Evolutionary conservation across 2,113 vertebrate species (phyloP).

Genomic region (Neomonachus schauinslandi): DNA sequence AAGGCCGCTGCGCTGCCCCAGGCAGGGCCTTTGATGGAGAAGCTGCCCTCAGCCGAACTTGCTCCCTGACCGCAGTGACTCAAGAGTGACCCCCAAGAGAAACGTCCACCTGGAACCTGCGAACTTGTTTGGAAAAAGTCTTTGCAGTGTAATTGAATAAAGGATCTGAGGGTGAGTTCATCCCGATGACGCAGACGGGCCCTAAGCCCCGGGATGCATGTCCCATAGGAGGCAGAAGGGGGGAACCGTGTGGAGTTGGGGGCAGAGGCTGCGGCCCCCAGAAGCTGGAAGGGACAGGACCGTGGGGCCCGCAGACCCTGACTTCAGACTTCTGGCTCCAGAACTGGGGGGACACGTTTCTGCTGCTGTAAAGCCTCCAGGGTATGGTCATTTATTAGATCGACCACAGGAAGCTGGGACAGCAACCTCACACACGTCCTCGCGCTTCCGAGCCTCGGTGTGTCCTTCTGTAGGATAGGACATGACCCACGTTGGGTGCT

Average conservation of each 20-base stretch:
- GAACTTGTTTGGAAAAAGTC: neutral
- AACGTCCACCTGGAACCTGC: too few relatives aligned
- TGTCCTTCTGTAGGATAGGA: neutral
- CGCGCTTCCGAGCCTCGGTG: neutral
- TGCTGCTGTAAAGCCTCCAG: neutral
- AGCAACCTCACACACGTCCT: neutral
- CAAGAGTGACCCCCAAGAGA: neutral
- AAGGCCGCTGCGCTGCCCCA: too few relatives aligned
- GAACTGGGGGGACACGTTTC: neutral
- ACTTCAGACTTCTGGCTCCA: neutral
- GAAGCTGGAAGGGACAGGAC: neutral
- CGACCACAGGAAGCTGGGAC: neutral
- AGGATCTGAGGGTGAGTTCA: rapidly evolving
- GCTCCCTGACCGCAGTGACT: neutral
- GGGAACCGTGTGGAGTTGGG: rapidly evolving
- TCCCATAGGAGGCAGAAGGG: neutral
- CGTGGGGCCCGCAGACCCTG: rapidly evolving
- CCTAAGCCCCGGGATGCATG: rapidly evolving
- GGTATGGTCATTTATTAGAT: neutral
- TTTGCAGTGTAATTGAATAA: neutral
- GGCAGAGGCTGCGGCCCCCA: rapidly evolving
- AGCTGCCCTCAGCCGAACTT: too few relatives aligned
- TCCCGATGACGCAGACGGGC: rapidly evolving
- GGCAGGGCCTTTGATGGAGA: neutral
- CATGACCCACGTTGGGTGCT: rapidly evolving